Evolutionary conservation across 2,113 vertebrate species (phyloP).

Genomic region (Corydoras maculifer): DNA sequence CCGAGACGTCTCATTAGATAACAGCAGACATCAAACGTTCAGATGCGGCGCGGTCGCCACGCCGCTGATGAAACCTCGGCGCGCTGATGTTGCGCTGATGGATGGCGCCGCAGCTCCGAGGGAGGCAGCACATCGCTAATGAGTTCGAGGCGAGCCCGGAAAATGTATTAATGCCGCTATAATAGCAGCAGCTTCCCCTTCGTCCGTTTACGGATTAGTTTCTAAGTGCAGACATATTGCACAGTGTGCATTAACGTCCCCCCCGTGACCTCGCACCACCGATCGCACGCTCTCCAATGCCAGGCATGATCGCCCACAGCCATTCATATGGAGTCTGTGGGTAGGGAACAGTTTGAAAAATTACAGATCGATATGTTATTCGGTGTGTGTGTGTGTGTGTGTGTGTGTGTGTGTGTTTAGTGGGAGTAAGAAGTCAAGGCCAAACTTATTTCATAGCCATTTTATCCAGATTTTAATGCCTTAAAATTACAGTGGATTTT

Average conservation of each 20-base stretch:
- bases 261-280: not conserved
- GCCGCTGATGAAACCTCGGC: too few relatives aligned
- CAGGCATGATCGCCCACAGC: slow-evolving; percentile 1
- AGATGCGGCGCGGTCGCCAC: too few relatives aligned
- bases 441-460: not conserved
- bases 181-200: not conserved
- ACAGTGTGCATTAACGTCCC: not conserved
- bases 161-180: not conserved
- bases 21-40: too few relatives aligned
- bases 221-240: not conserved
- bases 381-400: too few relatives aligned
- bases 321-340: not conserved
- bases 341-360: not conserved
- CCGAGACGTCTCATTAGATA: too few relatives aligned
- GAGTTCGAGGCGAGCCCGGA: not conserved
- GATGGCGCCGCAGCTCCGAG: not conserved
- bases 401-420: too few relatives aligned
- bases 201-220: slow-evolving; percentile 6
- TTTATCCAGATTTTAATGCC: too few relatives aligned
- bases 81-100: not conserved
- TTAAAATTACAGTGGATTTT: too few relatives aligned
- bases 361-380: not conserved
- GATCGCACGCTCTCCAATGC: slow-evolving; percentile 4
- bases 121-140: not conserved
- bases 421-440: not conserved